Base-by-base conservation (phyloP, 2,888 invertebrate genomes). In the Archaeoteleia sp. region DNA sequence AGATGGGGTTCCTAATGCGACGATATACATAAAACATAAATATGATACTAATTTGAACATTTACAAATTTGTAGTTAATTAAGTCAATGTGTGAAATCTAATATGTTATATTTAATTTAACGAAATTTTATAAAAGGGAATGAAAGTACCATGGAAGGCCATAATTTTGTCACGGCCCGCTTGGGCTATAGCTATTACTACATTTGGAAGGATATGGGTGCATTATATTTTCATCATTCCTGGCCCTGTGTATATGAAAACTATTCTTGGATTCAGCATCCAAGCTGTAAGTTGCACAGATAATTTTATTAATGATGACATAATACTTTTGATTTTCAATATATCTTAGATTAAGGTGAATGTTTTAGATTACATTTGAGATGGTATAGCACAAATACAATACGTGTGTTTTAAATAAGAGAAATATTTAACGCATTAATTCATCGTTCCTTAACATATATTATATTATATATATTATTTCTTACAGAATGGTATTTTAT, bases 201-300 rank as follows among this genome's bases (percentile, higher is more conserved):
- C 92, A 0, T 92, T 92, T 75, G 92, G 92, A n/a, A 86, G 92
- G 45, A 92, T 92, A 78, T 92, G 91, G 91, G 89, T 91, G 2
- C 91, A 92, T 78, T 92, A 92, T 78, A 89, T 90, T 14, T 92
- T 92, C 80, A 92, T 92, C 79, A 89, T 91, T 74, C 88, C 89
- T 40, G 92, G 92, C 7, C 92, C 92, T 12, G 88, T 88, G 77
- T 92, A 91, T 78, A 92, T 92, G 90, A 91, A 91, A 81, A 88
- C 89, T 55, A 89, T 92, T 57, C 85, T 92, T 9, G 90, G 90
- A 15, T 91, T 92, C 79, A 88, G 89, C 73, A 91, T 91, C 76
- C 89, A 91, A 82, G 88, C 90, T 81, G 89, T 88, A 73, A 72
- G 82, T 74, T 30, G 34, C 14, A 0, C 23, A 6, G 13, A 23